phyloP scores from a whole-genome alignment of 2,797 vertebrate species.

The Microctenopoma stevenorrisi region DNA sequence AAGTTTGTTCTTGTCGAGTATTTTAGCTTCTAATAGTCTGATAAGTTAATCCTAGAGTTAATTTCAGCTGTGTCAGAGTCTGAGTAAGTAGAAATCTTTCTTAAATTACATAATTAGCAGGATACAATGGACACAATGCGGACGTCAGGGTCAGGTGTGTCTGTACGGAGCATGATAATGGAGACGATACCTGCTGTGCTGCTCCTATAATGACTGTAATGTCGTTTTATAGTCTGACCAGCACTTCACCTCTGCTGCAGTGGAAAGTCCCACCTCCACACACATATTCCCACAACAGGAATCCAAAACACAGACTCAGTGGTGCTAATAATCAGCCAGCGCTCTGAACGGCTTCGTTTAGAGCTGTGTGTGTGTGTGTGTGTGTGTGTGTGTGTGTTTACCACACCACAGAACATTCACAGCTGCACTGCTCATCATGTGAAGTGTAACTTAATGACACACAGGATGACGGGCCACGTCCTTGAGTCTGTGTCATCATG shows the following conservation, averaged over 20 bases:
- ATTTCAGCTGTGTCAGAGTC: not conserved
- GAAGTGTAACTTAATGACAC: constrained; percentile 33
- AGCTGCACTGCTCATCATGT: constrained; percentile 5
- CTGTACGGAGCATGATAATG: constrained; percentile 34
- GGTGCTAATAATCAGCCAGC: not conserved
- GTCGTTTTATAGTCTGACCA: constrained; percentile 10
- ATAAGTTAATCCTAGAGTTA: not conserved
- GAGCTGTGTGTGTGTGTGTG: not conserved
- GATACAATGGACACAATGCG: constrained; percentile 31
- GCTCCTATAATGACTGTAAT: constrained; percentile 33
- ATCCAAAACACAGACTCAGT: constrained; percentile 35
- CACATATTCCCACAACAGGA: constrained; percentile 8
- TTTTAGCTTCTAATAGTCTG: not conserved
- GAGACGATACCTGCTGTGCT: constrained; percentile 22
- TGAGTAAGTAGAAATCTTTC: constrained; percentile 14
- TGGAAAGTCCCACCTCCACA: constrained; percentile 51
- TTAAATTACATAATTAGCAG: constrained; percentile 31
- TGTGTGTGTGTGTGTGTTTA: constrained; percentile 4
- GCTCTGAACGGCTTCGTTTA: not conserved
- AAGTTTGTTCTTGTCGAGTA: not conserved
- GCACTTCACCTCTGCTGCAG: constrained; percentile 12
- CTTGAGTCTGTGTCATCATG: constrained; percentile 16
- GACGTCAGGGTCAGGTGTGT: constrained; percentile 60
- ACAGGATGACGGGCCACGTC: constrained; percentile 24
- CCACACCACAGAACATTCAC: not conserved